These are phyloP conservation scores for Cyphomyrus plagiostoma DNA, from an alignment of 2,113 vertebrate species.

Conservation along the genomic window DNA sequence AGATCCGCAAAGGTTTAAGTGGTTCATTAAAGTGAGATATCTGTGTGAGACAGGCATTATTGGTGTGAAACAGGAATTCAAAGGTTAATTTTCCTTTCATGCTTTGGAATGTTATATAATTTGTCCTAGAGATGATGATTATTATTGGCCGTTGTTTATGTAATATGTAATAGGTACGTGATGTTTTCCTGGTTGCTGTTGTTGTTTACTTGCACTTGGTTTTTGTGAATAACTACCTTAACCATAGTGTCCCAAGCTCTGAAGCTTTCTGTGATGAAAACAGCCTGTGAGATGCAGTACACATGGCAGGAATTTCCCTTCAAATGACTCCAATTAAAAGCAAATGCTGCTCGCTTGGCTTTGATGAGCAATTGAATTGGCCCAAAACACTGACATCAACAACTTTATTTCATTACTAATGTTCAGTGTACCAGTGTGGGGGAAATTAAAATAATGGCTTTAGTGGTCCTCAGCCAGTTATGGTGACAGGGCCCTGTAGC, in stretches of 20 bases:
- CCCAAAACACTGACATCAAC: conserved; percentile 19
- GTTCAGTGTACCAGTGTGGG: neutral
- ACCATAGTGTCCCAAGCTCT: conserved; percentile 33
- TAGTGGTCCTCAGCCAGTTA: neutral
- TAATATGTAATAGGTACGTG: neutral
- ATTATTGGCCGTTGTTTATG: neutral
- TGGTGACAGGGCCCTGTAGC: neutral
- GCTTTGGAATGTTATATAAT: neutral
- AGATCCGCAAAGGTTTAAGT: neutral
- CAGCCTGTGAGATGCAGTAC: conserved; percentile 50
- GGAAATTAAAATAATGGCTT: conserved; percentile 9
- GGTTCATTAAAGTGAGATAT: neutral
- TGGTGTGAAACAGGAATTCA: neutral
- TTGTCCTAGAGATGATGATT: neutral
- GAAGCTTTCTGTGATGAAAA: conserved; percentile 51
- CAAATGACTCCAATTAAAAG: conserved; percentile 50
- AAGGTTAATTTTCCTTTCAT: neutral
- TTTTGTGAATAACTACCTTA: conserved; percentile 31
- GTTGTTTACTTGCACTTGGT: neutral
- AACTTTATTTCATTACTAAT: conserved; percentile 17
- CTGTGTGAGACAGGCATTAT: neutral
- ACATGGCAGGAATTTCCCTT: conserved; percentile 48
- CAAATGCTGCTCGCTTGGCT: conserved; percentile 39
- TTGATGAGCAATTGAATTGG: conserved; percentile 25
- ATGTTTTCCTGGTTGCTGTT: neutral